Evolutionary conservation across 2,888 invertebrate genomes (phyloP), one percentile per base, ranked within the genome.

Genomic region (Serrognathus titanus): DNA sequence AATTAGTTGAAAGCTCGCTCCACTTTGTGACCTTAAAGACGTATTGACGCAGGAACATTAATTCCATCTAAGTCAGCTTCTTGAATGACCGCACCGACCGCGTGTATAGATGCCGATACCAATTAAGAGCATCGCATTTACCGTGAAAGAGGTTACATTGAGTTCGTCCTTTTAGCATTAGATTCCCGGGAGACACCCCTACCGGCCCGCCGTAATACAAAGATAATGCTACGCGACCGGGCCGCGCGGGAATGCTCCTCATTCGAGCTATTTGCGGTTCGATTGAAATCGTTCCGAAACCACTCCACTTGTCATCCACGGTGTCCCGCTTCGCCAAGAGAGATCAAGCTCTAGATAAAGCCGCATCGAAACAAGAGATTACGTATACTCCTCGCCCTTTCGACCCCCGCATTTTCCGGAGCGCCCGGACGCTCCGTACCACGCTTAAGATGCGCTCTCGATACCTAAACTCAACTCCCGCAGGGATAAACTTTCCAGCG

Each of bases 1-100:
- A 76, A 76, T 75, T 75, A 75, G 74, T 72, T 72, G 71, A 72
- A 72, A 75, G 73, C 74, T 64, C 62, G 63, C 64, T 71, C 69
- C 71, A 69, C 73, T 74, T 73, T 70, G 71, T 64, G 60, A 69
- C 71, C 70, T 74, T 71, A 71, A 69, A 71, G 71, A 73, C 71
- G 71, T 70, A 75, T 73, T 73, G 71, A 74, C 66, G 69, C 64
- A 66, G 64, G 61, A 61, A 65, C 62, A 71, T 69, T 75, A 76
- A 75, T 74, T 64, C 73, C 69, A 64, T 67, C 67, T 71, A 71
- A 72, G 72, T 73, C 71, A 71, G 67, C 66, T 71, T 68, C 70
- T 68, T 70, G 67, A 69, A 71, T 61, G 73, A 74, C 74, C 74
- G 69, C 73, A 71, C 58, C 58, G 58, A 45, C 38, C 53, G 20